Conservation (phyloP, 1,140 invertebrate species). For the Achatina immaculata region DNA sequence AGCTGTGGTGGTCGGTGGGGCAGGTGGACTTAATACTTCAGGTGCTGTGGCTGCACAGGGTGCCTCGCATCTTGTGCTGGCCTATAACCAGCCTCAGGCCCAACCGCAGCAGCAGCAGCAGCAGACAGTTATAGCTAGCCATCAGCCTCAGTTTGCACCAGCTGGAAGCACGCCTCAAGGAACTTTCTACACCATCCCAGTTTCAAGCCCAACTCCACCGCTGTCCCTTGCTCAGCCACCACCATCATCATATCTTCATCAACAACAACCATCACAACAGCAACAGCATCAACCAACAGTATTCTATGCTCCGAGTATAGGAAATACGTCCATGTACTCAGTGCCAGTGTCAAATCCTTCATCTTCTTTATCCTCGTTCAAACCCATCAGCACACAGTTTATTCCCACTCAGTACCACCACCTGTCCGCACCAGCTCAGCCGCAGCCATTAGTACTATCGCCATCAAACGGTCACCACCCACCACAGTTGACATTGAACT, state of each 20-base stretch:
- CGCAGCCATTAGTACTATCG: not conserved
- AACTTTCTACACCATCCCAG: slow-evolving; percentile 24
- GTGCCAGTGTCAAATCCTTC: not conserved
- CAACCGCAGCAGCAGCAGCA: not conserved
- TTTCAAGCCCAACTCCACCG: slow-evolving; percentile 23
- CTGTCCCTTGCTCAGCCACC: slow-evolving; percentile 1
- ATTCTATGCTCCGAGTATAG: not conserved
- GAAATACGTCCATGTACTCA: not conserved
- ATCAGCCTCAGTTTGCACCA: not conserved
- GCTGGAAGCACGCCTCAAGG: not conserved
- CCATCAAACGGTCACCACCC: slow-evolving; percentile 4
- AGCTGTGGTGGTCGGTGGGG: not conserved
- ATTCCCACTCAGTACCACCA: not conserved
- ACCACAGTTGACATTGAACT: slow-evolving; percentile 25
- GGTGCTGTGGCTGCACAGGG: not conserved
- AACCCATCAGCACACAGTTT: not conserved
- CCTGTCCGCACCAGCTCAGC: slow-evolving; percentile 6
- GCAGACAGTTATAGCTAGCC: not conserved
- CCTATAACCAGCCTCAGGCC: not conserved
- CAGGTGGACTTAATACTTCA: not conserved
- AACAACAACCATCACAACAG: not conserved
- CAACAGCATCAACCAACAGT: slow-evolving; percentile 23
- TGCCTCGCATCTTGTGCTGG: not conserved
- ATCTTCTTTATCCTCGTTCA: not conserved
- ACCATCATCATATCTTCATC: slow-evolving; percentile 23